Percentiles rank a stretch among this genome's conserved stretches.
Conservation (phyloP, 2,113 vertebrate species). For the Fregata magnificens region DNA sequence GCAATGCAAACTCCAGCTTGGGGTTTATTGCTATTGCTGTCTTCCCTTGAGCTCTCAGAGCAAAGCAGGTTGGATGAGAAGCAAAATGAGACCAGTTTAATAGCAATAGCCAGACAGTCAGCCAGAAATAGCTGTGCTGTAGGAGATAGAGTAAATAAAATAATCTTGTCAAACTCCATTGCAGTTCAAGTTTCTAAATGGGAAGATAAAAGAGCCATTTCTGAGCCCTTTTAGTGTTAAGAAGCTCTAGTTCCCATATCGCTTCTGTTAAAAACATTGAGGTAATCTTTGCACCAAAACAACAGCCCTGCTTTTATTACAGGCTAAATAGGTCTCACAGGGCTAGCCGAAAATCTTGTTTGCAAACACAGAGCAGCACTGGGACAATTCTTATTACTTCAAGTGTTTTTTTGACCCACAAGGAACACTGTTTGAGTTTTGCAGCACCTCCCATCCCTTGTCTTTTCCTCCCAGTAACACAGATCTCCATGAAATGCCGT, state of each 20-base stretch:
- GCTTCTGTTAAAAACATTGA: background rate
- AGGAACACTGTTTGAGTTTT: background rate
- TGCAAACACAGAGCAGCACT: background rate
- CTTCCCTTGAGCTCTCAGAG: constrained; percentile 19
- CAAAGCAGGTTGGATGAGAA: constrained; percentile 16
- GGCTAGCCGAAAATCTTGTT: background rate
- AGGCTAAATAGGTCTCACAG: background rate
- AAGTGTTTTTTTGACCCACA: background rate
- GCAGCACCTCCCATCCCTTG: background rate
- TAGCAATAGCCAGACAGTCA: background rate
- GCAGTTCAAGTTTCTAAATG: background rate
- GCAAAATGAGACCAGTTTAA: constrained; percentile 14
- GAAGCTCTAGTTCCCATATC: background rate
- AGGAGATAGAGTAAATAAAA: constrained; percentile 22
- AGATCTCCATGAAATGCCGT: background rate
- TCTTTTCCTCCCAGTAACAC: background rate
- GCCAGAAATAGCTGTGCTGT: constrained; percentile 28
- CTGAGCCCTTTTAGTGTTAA: background rate
- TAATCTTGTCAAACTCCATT: background rate
- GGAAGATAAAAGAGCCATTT: constrained; percentile 26
- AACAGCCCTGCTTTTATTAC: background rate
- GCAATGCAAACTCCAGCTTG: background rate
- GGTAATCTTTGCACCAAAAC: background rate
- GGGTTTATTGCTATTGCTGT: constrained; percentile 19
- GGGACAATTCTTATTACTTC: background rate